phyloP scores from a whole-genome alignment of 1,140 invertebrate genomes.

The Matsumurasca onukii region DNA sequence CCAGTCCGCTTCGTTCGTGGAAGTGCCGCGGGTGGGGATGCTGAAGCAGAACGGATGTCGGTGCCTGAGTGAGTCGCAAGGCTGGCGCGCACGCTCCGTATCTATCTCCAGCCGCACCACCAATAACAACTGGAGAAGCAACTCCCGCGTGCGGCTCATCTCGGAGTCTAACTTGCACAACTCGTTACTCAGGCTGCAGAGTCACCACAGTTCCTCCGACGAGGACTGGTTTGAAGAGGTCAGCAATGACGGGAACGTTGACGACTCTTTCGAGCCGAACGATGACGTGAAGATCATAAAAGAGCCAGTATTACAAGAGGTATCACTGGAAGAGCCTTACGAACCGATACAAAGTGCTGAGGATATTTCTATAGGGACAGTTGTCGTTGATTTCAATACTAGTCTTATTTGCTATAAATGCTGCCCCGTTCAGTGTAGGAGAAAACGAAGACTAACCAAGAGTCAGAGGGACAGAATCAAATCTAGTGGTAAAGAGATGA shows the following conservation, averaged over 20 bases:
- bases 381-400: background rate
- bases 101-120: slow-evolving; percentile 35
- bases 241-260: slow-evolving; percentile 21
- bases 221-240: slow-evolving; percentile 50
- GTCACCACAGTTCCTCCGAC: slow-evolving; percentile 47
- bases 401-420: background rate
- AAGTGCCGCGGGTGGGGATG: slow-evolving; percentile 37
- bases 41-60: slow-evolving; percentile 34
- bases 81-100: slow-evolving; percentile 38
- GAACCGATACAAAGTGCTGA: slow-evolving; percentile 14
- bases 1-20: slow-evolving; percentile 39
- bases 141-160: slow-evolving; percentile 40
- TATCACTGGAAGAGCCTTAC: slow-evolving; percentile 10
- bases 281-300: background rate
- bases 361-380: slow-evolving; percentile 7
- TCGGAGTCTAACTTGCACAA: slow-evolving; percentile 39
- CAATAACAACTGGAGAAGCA: slow-evolving; percentile 30
- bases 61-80: slow-evolving; percentile 31
- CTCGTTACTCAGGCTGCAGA: slow-evolving; percentile 42
- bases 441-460: slow-evolving; percentile 10
- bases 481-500: background rate
- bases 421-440: slow-evolving; percentile 13
- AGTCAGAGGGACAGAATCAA: slow-evolving; percentile 10
- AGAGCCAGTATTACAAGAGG: background rate
- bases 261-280: background rate